Evolutionary conservation across 2,113 vertebrate genomes (phyloP).

Genomic region (Cephalopterus ornatus): DNA sequence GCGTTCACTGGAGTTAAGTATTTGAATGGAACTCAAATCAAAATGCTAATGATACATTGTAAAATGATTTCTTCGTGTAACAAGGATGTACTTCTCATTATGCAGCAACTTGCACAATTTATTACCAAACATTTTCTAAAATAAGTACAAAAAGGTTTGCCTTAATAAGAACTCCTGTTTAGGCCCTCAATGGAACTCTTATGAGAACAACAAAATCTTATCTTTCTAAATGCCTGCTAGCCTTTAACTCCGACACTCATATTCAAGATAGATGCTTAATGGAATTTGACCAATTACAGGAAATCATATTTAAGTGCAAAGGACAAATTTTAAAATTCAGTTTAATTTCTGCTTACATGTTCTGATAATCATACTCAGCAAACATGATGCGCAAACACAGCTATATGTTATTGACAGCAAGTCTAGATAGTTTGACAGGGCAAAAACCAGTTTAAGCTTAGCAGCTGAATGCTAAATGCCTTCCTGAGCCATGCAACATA

Average conservation of each 20-base stretch:
- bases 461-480: neutral
- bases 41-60: neutral
- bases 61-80: neutral
- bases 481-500: neutral
- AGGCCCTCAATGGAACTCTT: neutral
- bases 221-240: neutral
- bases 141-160: neutral
- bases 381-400: neutral
- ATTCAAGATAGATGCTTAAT: neutral
- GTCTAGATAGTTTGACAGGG: neutral
- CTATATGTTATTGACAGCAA: neutral
- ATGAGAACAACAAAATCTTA: neutral
- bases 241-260: neutral
- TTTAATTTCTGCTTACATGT: neutral
- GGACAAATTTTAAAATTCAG: neutral
- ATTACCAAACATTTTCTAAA: neutral
- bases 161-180: neutral
- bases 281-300: neutral
- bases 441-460: neutral
- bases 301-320: neutral
- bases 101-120: neutral
- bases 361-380: neutral
- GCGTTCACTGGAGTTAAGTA: neutral
- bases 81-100: neutral
- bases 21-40: neutral